Conservation (phyloP, 1,140 invertebrate species). For the Papilio polytes region DNA sequence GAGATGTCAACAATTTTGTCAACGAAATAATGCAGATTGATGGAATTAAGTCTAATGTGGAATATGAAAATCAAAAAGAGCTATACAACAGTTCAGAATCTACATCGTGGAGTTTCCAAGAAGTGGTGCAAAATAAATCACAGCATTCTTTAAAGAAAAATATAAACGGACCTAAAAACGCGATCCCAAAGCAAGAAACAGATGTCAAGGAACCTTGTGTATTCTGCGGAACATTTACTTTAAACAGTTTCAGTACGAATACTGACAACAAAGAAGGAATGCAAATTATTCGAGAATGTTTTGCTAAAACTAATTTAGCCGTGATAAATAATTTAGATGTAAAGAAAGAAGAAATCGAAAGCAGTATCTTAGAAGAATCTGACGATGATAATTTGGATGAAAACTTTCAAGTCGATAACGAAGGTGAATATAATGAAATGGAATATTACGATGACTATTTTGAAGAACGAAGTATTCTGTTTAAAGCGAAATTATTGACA, state of each 20-base stretch:
- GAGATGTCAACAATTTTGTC: not conserved
- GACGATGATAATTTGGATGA: not conserved
- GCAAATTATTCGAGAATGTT: conserved; percentile 23
- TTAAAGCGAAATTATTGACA: conserved; percentile 57
- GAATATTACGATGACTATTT: conserved; percentile 43
- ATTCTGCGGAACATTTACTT: conserved; percentile 14
- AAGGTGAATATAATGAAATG: conserved; percentile 21
- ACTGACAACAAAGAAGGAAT: not conserved
- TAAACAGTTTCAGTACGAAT: conserved; percentile 8
- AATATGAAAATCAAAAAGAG: conserved; percentile 5
- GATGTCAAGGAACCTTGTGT: not conserved
- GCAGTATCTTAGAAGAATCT: not conserved
- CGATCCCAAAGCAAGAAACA: not conserved
- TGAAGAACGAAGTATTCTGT: conserved; percentile 50
- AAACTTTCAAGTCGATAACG: not conserved
- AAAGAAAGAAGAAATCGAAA: not conserved
- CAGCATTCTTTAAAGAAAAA: not conserved
- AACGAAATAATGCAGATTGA: conserved; percentile 28
- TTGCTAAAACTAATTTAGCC: conserved; percentile 23
- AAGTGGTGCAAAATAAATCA: not conserved
- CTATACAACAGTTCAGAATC: not conserved
- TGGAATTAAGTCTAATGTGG: conserved; percentile 3
- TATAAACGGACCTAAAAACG: not conserved
- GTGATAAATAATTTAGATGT: not conserved
- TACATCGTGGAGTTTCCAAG: conserved; percentile 6